These are phyloP conservation scores for Cichlasoma orientale DNA, from an alignment of 2,797 vertebrate species.

Conservation along the genomic window DNA sequence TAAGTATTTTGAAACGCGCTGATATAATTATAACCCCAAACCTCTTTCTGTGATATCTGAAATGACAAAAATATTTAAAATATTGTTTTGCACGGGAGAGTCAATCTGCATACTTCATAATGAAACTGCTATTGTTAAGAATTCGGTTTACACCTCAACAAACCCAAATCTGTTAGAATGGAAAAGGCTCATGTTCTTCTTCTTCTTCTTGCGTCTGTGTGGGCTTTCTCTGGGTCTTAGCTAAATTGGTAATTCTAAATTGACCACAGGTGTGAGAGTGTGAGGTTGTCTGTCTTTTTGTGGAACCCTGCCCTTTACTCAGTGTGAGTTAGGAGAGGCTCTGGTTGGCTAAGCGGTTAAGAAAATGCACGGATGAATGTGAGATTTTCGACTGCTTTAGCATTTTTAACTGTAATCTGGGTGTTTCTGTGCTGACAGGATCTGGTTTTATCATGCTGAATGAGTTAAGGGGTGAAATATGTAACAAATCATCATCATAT, in stretches of 20 bases:
- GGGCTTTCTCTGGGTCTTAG: background rate
- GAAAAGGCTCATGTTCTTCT: background rate
- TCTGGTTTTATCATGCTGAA: background rate
- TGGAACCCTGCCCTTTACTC: background rate
- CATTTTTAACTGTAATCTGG: background rate
- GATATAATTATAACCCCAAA: background rate
- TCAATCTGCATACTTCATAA: no score
- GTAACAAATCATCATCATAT: background rate
- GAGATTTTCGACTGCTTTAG: background rate
- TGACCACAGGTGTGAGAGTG: background rate
- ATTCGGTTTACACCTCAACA: background rate
- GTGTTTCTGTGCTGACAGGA: background rate
- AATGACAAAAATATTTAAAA: background rate
- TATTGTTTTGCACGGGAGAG: background rate
- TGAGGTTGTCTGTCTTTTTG: background rate
- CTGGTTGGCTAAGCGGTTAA: background rate
- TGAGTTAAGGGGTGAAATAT: constrained; percentile 1
- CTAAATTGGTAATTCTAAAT: background rate
- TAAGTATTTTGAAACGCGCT: background rate
- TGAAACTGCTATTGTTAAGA: background rate
- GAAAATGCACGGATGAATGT: background rate
- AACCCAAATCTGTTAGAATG: background rate
- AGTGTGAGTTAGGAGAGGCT: background rate
- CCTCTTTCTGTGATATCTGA: background rate
- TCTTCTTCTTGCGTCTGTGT: background rate